Conservation (phyloP, 2,888 invertebrate genomes). For the Drosophila limbata region DNA sequence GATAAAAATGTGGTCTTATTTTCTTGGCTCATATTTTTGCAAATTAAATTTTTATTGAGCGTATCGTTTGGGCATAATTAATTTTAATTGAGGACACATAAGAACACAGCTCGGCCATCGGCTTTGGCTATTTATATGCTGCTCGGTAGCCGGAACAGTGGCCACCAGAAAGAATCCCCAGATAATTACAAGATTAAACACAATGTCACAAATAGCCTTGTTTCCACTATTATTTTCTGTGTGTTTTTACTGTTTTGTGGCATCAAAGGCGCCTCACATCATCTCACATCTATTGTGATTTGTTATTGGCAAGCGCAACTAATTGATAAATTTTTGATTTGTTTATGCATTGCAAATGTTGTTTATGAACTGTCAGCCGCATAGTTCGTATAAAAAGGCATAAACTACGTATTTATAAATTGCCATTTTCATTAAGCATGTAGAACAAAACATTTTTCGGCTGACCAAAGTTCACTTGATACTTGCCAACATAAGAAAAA, state of each 20-base stretch:
- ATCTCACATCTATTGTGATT: conserved; percentile 34
- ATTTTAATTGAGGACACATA: conserved; percentile 80
- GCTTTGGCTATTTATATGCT: conserved; percentile 44
- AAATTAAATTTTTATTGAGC: conserved; percentile 82
- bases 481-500: conserved; percentile 18
- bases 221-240: background rate
- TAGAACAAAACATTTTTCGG: conserved; percentile 22
- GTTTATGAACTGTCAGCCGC: conserved; percentile 53
- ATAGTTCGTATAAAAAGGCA: conserved; percentile 32
- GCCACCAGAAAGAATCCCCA: conserved; percentile 25
- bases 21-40: conserved; percentile 74
- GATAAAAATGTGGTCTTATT: conserved; percentile 45
- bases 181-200: conserved; percentile 39
- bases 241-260: background rate
- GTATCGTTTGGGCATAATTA: conserved; percentile 80
- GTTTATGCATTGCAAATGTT: conserved; percentile 48
- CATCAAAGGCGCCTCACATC: background rate
- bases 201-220: conserved; percentile 36
- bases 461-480: conserved; percentile 36
- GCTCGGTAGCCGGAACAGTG: conserved; percentile 49
- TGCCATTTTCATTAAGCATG: conserved; percentile 28
- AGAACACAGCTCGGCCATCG: conserved; percentile 23
- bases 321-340: conserved; percentile 61
- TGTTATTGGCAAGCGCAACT: conserved; percentile 49
- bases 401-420: conserved; percentile 47